Base-by-base conservation (phyloP, 2,797 vertebrate genomes). In the Sciurus carolinensis region DNA sequence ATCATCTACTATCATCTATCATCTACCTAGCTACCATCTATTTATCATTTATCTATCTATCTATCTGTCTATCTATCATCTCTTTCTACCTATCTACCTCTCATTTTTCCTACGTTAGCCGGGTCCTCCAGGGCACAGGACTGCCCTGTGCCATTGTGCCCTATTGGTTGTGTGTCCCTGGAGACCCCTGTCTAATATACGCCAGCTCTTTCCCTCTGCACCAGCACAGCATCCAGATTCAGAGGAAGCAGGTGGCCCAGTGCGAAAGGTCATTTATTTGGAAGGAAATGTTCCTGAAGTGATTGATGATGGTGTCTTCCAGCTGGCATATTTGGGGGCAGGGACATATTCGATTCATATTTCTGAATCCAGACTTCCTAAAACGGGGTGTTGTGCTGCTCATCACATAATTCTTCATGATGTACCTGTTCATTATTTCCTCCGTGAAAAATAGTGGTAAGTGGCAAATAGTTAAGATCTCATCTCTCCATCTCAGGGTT, bases 221-320 rank as follows among this genome's bases (percentile, higher is more conserved):
- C 57, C 52, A 47, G 69, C 50, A 39, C 15, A 22, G 62, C n/a
- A 1, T 15, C 50, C 92, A 18, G 44, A 44, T 18, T 82, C 28
- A 2, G 57, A 72, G 87, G 85, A 91, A 91, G 85, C 95, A 96
- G 95, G 87, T 95, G 83, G 75, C 66, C 82, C 9, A 10, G 36
- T 76, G 67, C 69, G 81, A 84, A 88, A 96, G 80, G 84, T 72
- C 69, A 11, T 97, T 93, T 87, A 73, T 95, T 64, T 85, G n/a
- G 80, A 93, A 54, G 66, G 80, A 95, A 80, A 1, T 90, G 9
- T 73, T 82, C 28, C 36, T 47, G 79, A 71, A 57, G 87, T 95
- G 95, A 97, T 54, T 15, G 90, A 97, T 96, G 95, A 82, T 30
- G 20, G 18, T 71, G 84, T 91, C 88, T 87, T 44, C 73, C n/a